phyloP scores from a whole-genome alignment of 1,140 invertebrate species.

The Brachionus rubens region DNA sequence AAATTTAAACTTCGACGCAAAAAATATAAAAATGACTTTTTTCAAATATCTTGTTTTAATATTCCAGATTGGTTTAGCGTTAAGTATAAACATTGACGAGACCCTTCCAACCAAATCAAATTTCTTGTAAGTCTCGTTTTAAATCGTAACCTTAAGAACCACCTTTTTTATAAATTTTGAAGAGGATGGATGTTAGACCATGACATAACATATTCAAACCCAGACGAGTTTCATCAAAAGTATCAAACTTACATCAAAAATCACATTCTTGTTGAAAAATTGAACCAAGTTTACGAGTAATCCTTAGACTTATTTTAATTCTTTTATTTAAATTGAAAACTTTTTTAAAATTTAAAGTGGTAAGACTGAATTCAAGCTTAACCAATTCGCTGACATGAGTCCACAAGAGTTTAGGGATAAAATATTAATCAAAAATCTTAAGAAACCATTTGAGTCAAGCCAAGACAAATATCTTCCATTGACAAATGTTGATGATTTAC shows the following conservation, averaged over 20 bases:
- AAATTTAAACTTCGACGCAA: constrained; percentile 1
- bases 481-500: constrained; percentile 6
- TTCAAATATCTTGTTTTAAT: neutral
- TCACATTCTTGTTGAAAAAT: constrained; percentile 18
- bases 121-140: constrained; percentile 16
- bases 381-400: constrained; percentile 55
- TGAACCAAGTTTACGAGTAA: constrained; percentile 27
- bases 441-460: neutral
- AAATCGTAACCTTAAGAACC: too few species aligned
- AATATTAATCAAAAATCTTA: constrained; percentile 20
- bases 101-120: constrained; percentile 2
- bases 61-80: neutral
- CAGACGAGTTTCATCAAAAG: neutral
- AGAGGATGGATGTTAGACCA: constrained; percentile 10
- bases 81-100: neutral
- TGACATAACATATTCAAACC: neutral
- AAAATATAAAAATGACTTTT: constrained; percentile 9
- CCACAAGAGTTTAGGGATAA: constrained; percentile 44
- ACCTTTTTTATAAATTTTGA: too few species aligned
- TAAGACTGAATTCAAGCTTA: constrained; percentile 50
- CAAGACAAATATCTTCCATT: constrained; percentile 9
- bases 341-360: neutral
- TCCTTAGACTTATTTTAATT: neutral
- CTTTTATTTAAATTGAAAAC: neutral
- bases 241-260: constrained; percentile 23